Percentiles rank a stretch among this genome's conserved stretches.
Evolutionary conservation across 1,140 invertebrate species (phyloP).

Genomic region (Ceratosolen fusciceps): DNA sequence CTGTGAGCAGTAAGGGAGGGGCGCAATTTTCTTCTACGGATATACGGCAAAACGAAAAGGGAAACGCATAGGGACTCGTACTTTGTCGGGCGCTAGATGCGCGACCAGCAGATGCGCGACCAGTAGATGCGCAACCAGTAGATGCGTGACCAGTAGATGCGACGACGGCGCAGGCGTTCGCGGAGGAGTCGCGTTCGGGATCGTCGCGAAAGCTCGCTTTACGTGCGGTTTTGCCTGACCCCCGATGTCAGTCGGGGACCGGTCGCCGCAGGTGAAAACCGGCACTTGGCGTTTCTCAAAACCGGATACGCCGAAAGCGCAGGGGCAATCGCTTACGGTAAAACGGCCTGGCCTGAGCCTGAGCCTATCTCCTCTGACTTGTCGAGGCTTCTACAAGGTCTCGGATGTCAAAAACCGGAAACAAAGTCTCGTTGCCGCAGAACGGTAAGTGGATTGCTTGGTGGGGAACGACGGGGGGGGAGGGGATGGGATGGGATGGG

Average conservation of each 20-base stretch:
- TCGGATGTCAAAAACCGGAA: not conserved
- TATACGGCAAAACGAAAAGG: too few relatives aligned
- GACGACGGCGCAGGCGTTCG: not conserved
- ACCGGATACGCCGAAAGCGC: conserved; percentile 45
- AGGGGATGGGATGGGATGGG: too few relatives aligned
- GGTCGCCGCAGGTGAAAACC: conserved; percentile 46
- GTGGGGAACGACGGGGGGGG: not conserved
- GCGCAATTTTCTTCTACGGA: too few relatives aligned
- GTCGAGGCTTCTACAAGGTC: not conserved
- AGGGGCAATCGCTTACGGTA: conserved; percentile 31
- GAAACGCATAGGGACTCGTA: too few relatives aligned
- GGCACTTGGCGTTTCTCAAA: conserved; percentile 38
- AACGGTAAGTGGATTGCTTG: not conserved
- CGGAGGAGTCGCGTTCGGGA: conserved; percentile 29
- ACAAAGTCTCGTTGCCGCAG: not conserved
- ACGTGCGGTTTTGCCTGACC: conserved; percentile 22
- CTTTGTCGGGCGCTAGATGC: conserved; percentile 26
- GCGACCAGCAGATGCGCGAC: not conserved
- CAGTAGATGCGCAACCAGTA: conserved; percentile 22
- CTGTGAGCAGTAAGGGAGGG: too few relatives aligned
- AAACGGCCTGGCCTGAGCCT: not conserved
- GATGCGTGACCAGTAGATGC: too few relatives aligned
- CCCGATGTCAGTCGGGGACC: conserved; percentile 10
- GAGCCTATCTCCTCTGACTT: not conserved
- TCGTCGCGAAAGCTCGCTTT: conserved; percentile 31